Conservation (phyloP, 2,888 invertebrate genomes). For the Smittia sp. region DNA sequence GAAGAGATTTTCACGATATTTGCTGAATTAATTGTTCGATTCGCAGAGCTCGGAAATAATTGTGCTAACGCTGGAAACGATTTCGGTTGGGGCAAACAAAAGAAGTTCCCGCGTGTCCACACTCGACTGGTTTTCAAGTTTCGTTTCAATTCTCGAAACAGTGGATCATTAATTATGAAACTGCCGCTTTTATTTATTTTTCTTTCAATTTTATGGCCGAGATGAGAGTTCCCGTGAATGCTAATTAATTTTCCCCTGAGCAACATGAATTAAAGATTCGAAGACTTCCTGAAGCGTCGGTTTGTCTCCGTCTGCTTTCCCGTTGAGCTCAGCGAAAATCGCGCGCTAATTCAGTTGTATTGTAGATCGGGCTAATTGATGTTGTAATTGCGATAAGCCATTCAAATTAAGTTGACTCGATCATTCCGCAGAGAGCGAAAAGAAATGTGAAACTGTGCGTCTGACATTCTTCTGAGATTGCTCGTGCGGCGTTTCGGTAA, state of each 20-base stretch:
- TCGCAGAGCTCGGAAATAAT: background rate
- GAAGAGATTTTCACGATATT: background rate
- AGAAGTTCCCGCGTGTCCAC: background rate
- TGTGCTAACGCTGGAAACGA: background rate
- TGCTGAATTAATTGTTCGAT: conserved; percentile 2
- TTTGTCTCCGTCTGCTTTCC: background rate
- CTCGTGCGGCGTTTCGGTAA: background rate
- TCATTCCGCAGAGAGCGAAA: background rate
- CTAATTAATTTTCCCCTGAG: background rate
- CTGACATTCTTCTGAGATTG: background rate
- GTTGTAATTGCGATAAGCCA: background rate
- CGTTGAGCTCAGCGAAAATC: background rate
- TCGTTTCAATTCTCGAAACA: background rate
- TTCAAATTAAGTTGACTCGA: background rate
- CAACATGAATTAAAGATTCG: conserved; percentile 1
- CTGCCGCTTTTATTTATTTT: background rate
- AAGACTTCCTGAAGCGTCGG: background rate
- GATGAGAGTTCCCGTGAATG: background rate
- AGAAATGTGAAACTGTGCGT: conserved; percentile 10
- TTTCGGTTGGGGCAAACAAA: background rate
- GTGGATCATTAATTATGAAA: background rate
- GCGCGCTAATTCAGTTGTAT: background rate
- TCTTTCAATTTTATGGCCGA: background rate
- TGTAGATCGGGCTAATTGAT: background rate
- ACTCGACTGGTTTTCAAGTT: background rate